Base-by-base conservation (phyloP, 1,140 invertebrate species). In the Anoplolepis gracilipes region DNA sequence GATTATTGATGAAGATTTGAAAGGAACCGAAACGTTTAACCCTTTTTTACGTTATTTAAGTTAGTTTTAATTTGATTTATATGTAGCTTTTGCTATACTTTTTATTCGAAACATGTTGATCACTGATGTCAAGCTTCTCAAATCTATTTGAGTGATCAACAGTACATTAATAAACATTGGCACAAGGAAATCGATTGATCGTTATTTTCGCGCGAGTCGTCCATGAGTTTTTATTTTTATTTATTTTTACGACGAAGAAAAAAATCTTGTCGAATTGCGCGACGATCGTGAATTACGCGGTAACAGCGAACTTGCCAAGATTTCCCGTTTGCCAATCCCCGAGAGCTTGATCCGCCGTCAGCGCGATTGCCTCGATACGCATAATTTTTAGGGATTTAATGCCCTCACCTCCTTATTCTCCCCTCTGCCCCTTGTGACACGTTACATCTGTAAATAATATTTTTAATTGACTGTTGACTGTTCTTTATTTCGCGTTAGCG, bases 231-330 rank as follows among this genome's bases (percentile, higher is more conserved):
- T n/a, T 75, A n/a, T 61, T 30, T 70, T 10, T 25, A 36, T 46
- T 25, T 39, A 22, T 28, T 42, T 69, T 8, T 28, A 49, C 46
- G 46, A 49, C 4, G 19, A 30, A n/a, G 49, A 42, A 39, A 25
- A 42, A 4, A 28, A 53, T 85, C 16, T 25, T 30, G n/a, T 0
- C n/a, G 33, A 67, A 46, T 84, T 36, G n/a, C 13, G 59, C 42
- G 33, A 75, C 62, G 62, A 22, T 19, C 69, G 67, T 49, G 46
- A 1, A 36, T 70, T 49, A 64, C 30, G 30, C 49, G 11, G 57
- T 76, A 55, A 76, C 57, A 69, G 59, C n/a, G 62, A 84, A 61
- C 57, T 88, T 88, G 78, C 84, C 86, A 86, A 90, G 79, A 85
- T 87, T 76, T 67, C 36, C 42, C 28, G 25, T 62, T 84, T 64